phyloP scores from a whole-genome alignment of 2,888 invertebrate species.

The Hyalella azteca region DNA sequence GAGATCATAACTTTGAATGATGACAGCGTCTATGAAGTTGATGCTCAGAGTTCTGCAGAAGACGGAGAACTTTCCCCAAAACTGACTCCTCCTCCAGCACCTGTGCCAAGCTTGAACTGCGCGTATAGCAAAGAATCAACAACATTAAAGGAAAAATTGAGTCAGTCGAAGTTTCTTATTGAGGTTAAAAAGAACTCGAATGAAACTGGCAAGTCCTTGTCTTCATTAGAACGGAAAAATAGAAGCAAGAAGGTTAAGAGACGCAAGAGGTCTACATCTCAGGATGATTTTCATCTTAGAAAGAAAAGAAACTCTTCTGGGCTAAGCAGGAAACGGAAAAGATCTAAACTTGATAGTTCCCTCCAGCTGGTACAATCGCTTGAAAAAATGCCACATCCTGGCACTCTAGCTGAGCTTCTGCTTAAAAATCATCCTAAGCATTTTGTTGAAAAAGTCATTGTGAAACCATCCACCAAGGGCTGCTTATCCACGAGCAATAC shows the following conservation, averaged over 20 bases:
- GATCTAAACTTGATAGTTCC: not conserved
- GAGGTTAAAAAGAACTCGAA: not conserved
- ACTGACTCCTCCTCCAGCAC: not conserved
- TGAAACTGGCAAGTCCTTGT: not conserved
- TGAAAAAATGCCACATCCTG: not conserved
- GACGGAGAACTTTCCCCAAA: not conserved
- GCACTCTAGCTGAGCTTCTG: not conserved
- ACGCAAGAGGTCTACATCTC: not conserved
- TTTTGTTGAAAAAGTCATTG: not conserved
- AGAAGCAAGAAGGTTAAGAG: not conserved
- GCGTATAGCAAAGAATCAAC: not conserved
- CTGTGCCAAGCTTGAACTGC: not conserved
- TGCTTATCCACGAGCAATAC: not conserved
- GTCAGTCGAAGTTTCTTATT: not conserved
- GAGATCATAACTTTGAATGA: constrained; percentile 16
- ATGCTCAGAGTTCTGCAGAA: not conserved
- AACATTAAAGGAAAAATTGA: constrained; percentile 8
- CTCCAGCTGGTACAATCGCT: not conserved
- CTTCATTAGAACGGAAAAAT: not conserved
- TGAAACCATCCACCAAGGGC: no score
- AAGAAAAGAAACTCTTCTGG: not conserved
- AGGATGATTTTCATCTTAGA: not conserved
- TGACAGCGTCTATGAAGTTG: not conserved
- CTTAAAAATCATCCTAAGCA: not conserved
- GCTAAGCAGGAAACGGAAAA: not conserved